Conservation (phyloP, 2,113 vertebrate species). For the Chunga burmeisteri region DNA sequence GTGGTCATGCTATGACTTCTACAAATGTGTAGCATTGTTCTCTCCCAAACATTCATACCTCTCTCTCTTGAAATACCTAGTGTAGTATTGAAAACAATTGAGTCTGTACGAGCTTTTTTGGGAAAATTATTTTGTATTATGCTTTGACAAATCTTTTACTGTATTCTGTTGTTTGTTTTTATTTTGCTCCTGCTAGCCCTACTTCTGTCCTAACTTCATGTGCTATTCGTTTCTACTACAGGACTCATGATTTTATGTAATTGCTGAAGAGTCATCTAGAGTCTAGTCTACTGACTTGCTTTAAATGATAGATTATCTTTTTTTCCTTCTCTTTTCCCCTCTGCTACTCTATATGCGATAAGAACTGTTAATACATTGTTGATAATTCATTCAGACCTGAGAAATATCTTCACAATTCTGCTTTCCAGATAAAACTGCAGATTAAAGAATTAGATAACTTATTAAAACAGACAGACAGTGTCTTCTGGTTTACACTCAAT, state of each 20-base stretch:
- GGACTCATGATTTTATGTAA: background rate
- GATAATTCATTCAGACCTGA: background rate
- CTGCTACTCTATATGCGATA: background rate
- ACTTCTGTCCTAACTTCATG: background rate
- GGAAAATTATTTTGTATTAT: background rate
- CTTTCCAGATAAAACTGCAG: background rate
- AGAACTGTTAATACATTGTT: background rate
- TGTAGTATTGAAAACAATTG: background rate
- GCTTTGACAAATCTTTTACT: background rate
- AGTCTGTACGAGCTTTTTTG: background rate
- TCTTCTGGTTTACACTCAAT: background rate
- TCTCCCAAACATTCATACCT: background rate
- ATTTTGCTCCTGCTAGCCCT: background rate
- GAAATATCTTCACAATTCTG: background rate
- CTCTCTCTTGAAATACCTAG: background rate
- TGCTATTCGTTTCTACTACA: background rate
- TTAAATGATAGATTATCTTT: background rate
- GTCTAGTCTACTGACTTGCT: background rate
- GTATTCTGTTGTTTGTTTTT: background rate
- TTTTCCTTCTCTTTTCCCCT: background rate
- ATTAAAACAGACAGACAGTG: background rate
- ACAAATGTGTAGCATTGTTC: background rate
- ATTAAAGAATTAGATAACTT: background rate
- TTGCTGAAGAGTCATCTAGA: background rate
- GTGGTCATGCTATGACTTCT: background rate